Evolutionary conservation across 2,888 invertebrate species (phyloP).

Genomic region (Operophtera brumata): DNA sequence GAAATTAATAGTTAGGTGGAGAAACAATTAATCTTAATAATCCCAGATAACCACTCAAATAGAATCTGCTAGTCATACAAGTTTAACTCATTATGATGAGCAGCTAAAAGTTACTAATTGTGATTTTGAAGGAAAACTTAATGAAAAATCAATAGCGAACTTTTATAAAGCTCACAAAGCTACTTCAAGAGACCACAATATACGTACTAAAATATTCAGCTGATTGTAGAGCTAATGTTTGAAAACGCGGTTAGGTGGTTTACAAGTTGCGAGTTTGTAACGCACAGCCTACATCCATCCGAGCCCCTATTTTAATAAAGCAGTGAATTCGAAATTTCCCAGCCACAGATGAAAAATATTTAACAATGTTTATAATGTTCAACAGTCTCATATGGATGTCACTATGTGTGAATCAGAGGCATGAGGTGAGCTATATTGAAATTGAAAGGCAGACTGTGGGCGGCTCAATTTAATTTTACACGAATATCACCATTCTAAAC

Average conservation of each 20-base stretch:
- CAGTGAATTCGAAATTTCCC: neutral
- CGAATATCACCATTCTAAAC: neutral
- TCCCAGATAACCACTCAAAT: no score
- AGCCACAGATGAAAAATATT: neutral
- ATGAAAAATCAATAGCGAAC: no score
- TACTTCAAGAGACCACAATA: neutral
- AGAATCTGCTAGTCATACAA: no score
- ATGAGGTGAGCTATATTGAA: neutral
- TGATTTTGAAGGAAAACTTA: no score
- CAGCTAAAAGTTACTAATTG: no score
- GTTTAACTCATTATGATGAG: no score
- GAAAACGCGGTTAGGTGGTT: neutral
- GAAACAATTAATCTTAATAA: no score
- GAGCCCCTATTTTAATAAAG: neutral
- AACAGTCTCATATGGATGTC: neutral
- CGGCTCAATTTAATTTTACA: neutral
- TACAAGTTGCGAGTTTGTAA: neutral
- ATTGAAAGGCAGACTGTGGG: neutral
- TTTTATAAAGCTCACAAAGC: no score
- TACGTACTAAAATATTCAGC: neutral
- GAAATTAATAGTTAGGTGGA: no score
- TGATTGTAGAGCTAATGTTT: neutral
- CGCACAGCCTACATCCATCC: neutral
- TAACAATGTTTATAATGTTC: neutral
- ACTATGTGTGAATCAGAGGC: neutral